Evolutionary conservation across 2,888 invertebrate species (phyloP), one percentile per base, ranked within the genome.

Genomic region (Aradus depressus): DNA sequence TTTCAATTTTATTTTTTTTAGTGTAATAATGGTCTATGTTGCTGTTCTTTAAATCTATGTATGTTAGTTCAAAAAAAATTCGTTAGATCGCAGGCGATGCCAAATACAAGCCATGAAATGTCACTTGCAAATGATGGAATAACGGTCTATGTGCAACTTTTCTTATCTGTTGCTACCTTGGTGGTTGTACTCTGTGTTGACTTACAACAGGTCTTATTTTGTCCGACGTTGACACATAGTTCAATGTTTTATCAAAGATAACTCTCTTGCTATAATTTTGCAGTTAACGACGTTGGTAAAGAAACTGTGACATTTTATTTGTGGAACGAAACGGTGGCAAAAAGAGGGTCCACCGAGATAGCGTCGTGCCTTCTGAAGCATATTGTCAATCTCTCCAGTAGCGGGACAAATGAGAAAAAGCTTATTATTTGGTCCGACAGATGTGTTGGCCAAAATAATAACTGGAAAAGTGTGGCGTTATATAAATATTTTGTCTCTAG

Each of bases 361-460:
- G 51, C 44, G 8, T 56, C 53, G 12, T 51, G 48, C 31, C 42
- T 56, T 31, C 42, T 56, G 8, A 23, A 28, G 26, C 51, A 47
- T 47, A 43, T 55, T 12, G n/a, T n/a, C n/a, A n/a, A n/a, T n/a
- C n/a, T n/a, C n/a, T n/a, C n/a, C n/a, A n/a, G n/a, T n/a, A n/a
- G n/a, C n/a, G n/a, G n/a, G n/a, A n/a, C n/a, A n/a, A n/a, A n/a
- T n/a, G n/a, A n/a, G n/a, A n/a, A n/a, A n/a, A 59, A 50, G 14
- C 43, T 61, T 18, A 49, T 54, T 31, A 28, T 60, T 39, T 61
- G 58, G 59, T 59, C 58, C 21, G 61, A 61, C 47, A 21, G 60
- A 48, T 61, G 58, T 50, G 50, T 55, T 18, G 59, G 57, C 6
- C 60, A 61, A 49, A 59, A 59, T 44, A 60, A 61, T 49, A 61